These are phyloP conservation scores for Porphyrio hochstetteri DNA, from an alignment of 2,113 vertebrate species.

Conservation along the genomic window DNA sequence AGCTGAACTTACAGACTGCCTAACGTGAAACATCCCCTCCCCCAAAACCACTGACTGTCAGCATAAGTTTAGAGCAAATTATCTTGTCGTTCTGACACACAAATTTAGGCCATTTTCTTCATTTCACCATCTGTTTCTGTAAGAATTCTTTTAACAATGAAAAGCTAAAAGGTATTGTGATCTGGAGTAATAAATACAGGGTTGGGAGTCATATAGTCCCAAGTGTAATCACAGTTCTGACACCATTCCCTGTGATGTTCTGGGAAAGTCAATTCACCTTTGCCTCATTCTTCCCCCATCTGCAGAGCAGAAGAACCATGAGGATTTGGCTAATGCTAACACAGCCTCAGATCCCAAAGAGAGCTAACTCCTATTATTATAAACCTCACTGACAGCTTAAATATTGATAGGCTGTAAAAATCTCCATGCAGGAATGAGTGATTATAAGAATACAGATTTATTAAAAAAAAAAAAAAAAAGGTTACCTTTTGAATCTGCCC, in stretches of 20 bases:
- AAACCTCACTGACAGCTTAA: slow-evolving; percentile 18
- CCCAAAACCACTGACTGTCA: neutral
- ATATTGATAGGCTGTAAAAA: slow-evolving; percentile 25
- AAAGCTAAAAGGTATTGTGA: neutral
- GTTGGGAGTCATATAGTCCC: neutral
- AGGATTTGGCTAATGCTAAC: neutral
- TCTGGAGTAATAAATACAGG: neutral
- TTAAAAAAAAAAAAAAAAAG: neutral
- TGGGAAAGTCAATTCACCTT: neutral
- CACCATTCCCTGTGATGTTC: neutral
- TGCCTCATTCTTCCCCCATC: neutral
- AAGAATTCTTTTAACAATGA: slow-evolving; percentile 1
- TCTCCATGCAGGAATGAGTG: neutral
- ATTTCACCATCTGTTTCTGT: neutral
- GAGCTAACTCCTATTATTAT: neutral
- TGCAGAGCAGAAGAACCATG: neutral
- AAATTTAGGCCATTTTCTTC: neutral
- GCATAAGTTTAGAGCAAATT: neutral
- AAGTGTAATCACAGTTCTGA: neutral
- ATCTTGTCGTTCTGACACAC: neutral
- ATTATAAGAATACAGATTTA: neutral
- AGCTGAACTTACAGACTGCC: neutral
- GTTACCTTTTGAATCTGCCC: neutral
- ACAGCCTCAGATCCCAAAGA: neutral
- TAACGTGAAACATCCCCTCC: neutral